A percentile compares a stretch with the other conserved stretches of the same genome.
These are phyloP conservation scores for Intellagama lesueurii DNA, from an alignment of 2,797 vertebrate species.

Conservation along the genomic window DNA sequence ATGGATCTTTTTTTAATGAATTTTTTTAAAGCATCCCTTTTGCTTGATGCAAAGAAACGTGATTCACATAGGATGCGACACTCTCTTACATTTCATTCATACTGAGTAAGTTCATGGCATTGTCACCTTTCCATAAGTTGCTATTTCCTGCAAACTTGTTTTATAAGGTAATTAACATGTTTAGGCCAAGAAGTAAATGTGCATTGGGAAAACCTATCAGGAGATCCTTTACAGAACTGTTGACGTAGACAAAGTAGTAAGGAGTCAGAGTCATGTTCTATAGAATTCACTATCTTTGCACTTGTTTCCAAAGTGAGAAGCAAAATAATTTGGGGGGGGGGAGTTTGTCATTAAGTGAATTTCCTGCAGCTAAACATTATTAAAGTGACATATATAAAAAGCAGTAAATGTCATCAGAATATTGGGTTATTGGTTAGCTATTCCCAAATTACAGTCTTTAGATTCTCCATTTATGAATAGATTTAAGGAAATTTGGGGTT, in stretches of 20 bases:
- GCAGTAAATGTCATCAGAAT: neutral
- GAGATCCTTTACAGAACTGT: constrained; percentile 11
- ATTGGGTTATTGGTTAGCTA: neutral
- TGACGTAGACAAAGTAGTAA: neutral
- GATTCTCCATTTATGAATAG: constrained; percentile 4
- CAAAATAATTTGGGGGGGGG: accelerated
- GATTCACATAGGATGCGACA: constrained; percentile 7
- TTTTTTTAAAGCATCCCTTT: constrained; percentile 38
- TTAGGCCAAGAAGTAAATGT: neutral
- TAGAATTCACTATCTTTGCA: neutral
- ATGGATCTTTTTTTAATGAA: constrained; percentile 7
- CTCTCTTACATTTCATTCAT: neutral
- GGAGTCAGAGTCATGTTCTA: neutral
- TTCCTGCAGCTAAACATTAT: neutral
- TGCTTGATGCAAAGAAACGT: neutral
- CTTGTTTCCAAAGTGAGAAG: constrained; percentile 6
- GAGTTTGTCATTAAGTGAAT: neutral
- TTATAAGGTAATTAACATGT: constrained; percentile 51
- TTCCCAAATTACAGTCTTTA: constrained; percentile 23
- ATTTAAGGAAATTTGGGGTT: neutral
- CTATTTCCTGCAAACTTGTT: constrained; percentile 39
- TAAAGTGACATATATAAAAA: accelerated
- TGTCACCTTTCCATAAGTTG: constrained; percentile 39
- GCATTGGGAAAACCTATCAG: neutral
- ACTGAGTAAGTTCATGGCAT: neutral